Percentiles rank a stretch among this genome's conserved stretches.
Evolutionary conservation across 1,140 invertebrate genomes (phyloP).

Genomic region (Plectrocnemia conspersa): DNA sequence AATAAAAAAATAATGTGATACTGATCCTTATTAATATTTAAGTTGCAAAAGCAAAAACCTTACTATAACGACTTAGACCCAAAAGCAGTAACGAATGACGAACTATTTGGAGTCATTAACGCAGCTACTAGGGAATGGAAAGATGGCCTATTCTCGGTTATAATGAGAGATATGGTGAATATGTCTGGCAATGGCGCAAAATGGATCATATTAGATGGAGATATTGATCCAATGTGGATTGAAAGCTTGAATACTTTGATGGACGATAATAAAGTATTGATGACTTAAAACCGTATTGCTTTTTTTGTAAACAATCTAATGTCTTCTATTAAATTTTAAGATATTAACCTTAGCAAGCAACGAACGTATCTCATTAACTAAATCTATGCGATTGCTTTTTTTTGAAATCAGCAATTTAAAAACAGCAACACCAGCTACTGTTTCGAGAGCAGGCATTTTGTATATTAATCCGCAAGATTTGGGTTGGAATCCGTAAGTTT

Average conservation of each 20-base stretch:
- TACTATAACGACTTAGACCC: slow-evolving; percentile 87
- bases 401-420: slow-evolving; percentile 91
- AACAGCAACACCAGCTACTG: slow-evolving; percentile 92
- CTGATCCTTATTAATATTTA: slow-evolving; percentile 6
- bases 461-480: slow-evolving; percentile 91
- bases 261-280: slow-evolving; percentile 79
- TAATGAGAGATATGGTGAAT: slow-evolving; percentile 92
- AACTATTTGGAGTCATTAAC: slow-evolving; percentile 94
- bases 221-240: slow-evolving; percentile 98
- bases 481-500: slow-evolving; percentile 91
- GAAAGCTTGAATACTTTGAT: slow-evolving; percentile 87
- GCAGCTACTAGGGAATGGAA: slow-evolving; percentile 94
- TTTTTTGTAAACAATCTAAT: no score
- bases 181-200: slow-evolving; percentile 80
- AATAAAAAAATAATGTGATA: background rate
- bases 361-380: slow-evolving; percentile 88
- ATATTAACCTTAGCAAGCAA: slow-evolving; percentile 89
- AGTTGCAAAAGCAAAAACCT: slow-evolving; percentile 65
- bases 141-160: slow-evolving; percentile 87
- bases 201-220: slow-evolving; percentile 95
- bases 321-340: slow-evolving; percentile 37
- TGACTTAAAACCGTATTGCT: background rate
- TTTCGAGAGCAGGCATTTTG: slow-evolving; percentile 87
- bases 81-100: slow-evolving; percentile 93
- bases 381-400: slow-evolving; percentile 86